Base-by-base conservation (phyloP, 1,140 invertebrate genomes). In the Drosophila fuyamai region DNA sequence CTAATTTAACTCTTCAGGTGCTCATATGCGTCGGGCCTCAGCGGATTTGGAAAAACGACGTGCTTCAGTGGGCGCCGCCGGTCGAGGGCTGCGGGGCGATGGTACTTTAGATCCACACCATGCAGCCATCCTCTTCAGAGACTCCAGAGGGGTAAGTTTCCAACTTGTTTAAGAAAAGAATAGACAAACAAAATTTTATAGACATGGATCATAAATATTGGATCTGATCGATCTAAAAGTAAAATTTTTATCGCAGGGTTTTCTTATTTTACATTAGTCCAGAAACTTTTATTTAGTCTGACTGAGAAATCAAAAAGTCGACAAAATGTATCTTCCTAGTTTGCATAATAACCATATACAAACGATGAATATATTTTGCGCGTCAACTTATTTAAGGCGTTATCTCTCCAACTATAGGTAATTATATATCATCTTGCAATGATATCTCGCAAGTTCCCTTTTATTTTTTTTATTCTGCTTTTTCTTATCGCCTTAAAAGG, bases 51-150 rank as follows among this genome's bases (percentile, higher is more conserved):
- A 95, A 62, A 94, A 95, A 76, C 94, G 96, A 68, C 93, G 96
- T 66, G 94, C 96, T 35, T 97, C 96, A 14, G 92, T 97, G 51
- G 96, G 96, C 59, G 94, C 95, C 54, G 94, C 95, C 43, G 90
- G 88, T 54, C 90, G 93, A 29, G 92, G 92, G 50, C 73, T 91
- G 59, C 78, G 92, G 62, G 89, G 82, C n/a, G 90, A 93, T 75
- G 92, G 92, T 44, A 82, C 94, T 90, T 92, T 97, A 44, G 97
- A 98, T 94, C 96, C 96, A 23, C 94, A 96, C 80, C 96, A 97
- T 93, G 96, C 97, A 50, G 97, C 97, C 70, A 97, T 97, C 70
- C 94, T 97, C 60, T 98, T 98, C 93, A 93, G 97, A 79, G 96
- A 98, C 92, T 96, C 97, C 10, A 94, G 97, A 94, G 97, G 97